Evolutionary conservation across 2,113 vertebrate genomes (phyloP).

Genomic region (Myxocyprinus asiaticus): DNA sequence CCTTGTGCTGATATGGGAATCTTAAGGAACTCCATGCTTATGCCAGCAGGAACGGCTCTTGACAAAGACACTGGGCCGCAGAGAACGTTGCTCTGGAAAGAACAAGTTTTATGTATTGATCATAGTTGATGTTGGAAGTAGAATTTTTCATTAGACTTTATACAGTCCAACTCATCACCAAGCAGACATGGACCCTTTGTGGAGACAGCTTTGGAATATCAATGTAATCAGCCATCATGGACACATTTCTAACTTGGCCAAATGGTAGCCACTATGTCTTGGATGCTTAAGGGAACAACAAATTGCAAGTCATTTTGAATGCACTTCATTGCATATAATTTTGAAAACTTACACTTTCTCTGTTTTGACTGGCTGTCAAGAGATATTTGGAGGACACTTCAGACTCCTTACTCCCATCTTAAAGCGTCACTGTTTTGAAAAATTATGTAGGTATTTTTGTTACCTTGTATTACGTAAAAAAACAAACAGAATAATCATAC

Average conservation of each 20-base stretch:
- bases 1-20: too few species aligned
- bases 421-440: background rate
- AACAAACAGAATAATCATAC: too few species aligned
- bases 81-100: conserved; percentile 7
- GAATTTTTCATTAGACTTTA: too few species aligned
- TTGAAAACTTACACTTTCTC: background rate
- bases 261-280: background rate
- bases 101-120: conserved; percentile 19
- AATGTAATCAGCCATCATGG: too few species aligned
- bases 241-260: background rate
- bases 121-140: background rate
- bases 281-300: conserved; percentile 12
- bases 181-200: too few species aligned
- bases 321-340: background rate
- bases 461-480: background rate
- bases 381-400: background rate
- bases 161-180: too few species aligned
- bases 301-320: too few species aligned
- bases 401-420: too few species aligned
- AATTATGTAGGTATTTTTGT: background rate
- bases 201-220: too few species aligned
- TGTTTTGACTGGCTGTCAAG: background rate
- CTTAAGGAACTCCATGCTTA: too few species aligned
- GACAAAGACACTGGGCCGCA: background rate
- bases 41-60: too few species aligned